Base-by-base conservation (phyloP, 2,888 invertebrate genomes). In the Xanthia icteritia region DNA sequence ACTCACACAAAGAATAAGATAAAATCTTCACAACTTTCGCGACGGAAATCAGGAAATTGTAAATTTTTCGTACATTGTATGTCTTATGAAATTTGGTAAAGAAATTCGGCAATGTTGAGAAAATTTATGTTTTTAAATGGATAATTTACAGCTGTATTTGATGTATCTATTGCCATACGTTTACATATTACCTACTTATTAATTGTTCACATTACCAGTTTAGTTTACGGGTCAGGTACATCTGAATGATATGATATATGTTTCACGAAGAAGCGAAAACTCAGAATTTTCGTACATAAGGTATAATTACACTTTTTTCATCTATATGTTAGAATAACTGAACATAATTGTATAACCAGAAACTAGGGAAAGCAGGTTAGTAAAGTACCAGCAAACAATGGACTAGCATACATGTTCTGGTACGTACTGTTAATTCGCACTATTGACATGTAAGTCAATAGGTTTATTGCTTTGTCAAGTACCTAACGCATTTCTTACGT, bases 371-470 rank as follows among this genome's bases (percentile, higher is more conserved):
- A 87, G 69, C 83, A 73, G 78, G 78, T 83, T 83, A 76, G 61
- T 64, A n/a, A 27, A 75, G 76, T 73, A 73, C 80, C 48, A 51
- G 61, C 67, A 51, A 71, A 86, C 79, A 85, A 87, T 81, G 56
- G 75, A 54, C 74, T 81, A 66, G 58, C 66, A 83, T 58, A 86
- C 69, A 77, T 63, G 60, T 73, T 68, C 63, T 17, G 36, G 63
- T 79, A 61, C 48, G n/a, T 54, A 85, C 81, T 76, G 86, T 80
- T 84, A 80, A 84, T 84, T 84, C 82, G 70, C 77, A 76, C 76
- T 84, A 84, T 84, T 79, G 73, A 76, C 63, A 81, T 81, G 58
- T 72, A 64, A 84, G 80, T 80, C 82, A 87, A 82, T 79, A 82
- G 82, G 87, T 84, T 82, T 84, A 77, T 65, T 42, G 73, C 67